Base-by-base conservation (phyloP, 2,888 invertebrate species). In the Prenolepis imparis region DNA sequence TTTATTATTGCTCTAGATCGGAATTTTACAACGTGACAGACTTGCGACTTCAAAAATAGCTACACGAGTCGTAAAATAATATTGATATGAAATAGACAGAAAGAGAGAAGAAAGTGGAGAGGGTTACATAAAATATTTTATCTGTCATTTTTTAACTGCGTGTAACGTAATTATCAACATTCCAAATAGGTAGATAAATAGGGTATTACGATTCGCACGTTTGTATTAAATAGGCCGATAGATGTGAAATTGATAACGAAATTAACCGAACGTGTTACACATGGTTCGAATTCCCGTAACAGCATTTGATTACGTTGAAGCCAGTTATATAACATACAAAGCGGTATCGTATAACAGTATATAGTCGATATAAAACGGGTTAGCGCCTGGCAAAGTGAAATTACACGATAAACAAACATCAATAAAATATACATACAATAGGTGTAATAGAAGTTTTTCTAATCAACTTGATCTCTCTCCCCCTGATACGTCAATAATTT, bases 401-500 rank as follows among this genome's bases (percentile, higher is more conserved):
- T 32, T 18, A 15, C 44, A 70, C n/a, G 48, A 12, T 59, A 12
- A 39, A 67, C n/a, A 12, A 18, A 67, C 28, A n/a, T 15, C 39
- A 44, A 55, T 24, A 39, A 48, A 21, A 21, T 57, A 55, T 5
- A 36, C 70, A 55, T 5, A 36, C 70, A 55, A 8, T 52, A 48
- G 48, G 8, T 52, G 28, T 18, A 57, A 70, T 21, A 28, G 28
- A 78, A 59, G 44, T 81, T 81, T 41, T 75, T 61, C 39, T 36
- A 77, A 41, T 28, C 39, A 63, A 64, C 64, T 75, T 77, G 12
- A 41, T 24, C 3, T n/a, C 24, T 12, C 52, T 8, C 8, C n/a
- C n/a, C 44, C n/a, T 0, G 48, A 52, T n/a, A n/a, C 15, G n/a
- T 44, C 52, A 63, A 81, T 77, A 75, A 81, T 81, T 77, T 77